Conservation (phyloP, 2,888 invertebrate species). For the Eilema sororculum region DNA sequence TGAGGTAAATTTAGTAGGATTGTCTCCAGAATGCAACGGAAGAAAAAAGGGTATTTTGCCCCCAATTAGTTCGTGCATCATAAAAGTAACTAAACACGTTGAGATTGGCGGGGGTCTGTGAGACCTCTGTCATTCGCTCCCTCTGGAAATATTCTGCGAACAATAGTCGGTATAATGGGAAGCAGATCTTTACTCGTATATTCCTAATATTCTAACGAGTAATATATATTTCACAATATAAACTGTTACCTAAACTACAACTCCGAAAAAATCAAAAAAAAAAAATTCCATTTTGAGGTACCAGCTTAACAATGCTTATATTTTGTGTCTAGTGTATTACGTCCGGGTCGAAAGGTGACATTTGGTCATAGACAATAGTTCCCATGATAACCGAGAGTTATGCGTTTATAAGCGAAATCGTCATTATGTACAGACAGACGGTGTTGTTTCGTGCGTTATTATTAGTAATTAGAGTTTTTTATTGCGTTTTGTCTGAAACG, state of each 20-base stretch:
- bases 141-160: too few species aligned
- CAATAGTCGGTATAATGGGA: too few species aligned
- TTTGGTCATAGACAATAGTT: constrained; percentile 28
- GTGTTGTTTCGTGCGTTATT: constrained; percentile 13
- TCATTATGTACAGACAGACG: constrained; percentile 11
- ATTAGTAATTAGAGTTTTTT: constrained; percentile 21
- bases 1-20: too few species aligned
- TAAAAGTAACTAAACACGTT: too few species aligned
- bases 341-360: constrained; percentile 53
- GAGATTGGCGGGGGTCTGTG: too few species aligned
- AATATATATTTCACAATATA: too few species aligned
- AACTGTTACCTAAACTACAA: not conserved
- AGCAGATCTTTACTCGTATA: too few species aligned
- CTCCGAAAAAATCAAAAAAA: not conserved
- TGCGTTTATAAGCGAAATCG: constrained; percentile 16
- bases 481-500: constrained; percentile 9
- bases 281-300: not conserved
- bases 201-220: too few species aligned
- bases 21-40: too few species aligned
- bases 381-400: constrained; percentile 21
- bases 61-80: too few species aligned
- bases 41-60: too few species aligned
- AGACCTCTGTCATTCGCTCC: too few species aligned
- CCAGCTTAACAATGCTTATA: constrained; percentile 13
- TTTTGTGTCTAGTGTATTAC: constrained; percentile 33